These are phyloP conservation scores for Muscicapa striata DNA, from an alignment of 2,797 vertebrate genomes.

Conservation along the genomic window DNA sequence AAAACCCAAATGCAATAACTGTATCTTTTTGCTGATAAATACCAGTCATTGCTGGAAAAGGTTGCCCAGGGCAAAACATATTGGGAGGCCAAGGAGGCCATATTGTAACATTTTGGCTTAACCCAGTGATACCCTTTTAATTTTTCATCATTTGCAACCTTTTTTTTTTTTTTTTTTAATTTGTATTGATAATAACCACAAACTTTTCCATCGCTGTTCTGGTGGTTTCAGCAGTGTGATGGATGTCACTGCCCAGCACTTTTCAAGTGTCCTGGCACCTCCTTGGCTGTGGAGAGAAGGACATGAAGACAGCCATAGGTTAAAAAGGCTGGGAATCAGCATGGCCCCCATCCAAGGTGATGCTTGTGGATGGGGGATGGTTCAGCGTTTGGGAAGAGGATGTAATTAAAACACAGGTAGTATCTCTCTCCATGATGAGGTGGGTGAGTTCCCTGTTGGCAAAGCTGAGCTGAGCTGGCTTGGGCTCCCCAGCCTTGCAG, in stretches of 20 bases:
- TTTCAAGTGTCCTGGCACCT: neutral
- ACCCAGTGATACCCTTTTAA: neutral
- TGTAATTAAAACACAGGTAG: neutral
- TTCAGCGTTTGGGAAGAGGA: neutral
- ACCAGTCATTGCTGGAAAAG: conserved; percentile 13
- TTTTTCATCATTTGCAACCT: neutral
- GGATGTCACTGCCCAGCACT: neutral
- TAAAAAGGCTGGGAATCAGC: neutral
- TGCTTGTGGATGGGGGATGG: neutral
- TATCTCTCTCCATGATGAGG: fast-evolving
- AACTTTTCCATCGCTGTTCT: neutral
- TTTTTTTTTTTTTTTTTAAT: conserved; percentile 24
- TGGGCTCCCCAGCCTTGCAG: too few relatives aligned
- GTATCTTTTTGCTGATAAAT: conserved; percentile 59
- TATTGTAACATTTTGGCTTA: neutral
- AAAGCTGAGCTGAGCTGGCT: neutral
- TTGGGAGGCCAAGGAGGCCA: neutral
- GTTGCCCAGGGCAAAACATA: conserved; percentile 19
- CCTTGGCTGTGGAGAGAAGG: neutral
- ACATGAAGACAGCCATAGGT: neutral
- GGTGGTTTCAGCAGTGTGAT: neutral
- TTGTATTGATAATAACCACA: neutral
- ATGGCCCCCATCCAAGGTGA: fast-evolving
- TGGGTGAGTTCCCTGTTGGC: neutral
- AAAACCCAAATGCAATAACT: conserved; percentile 47